These are phyloP conservation scores for Apamea crenata DNA, from an alignment of 2,888 invertebrate genomes.

Conservation along the genomic window DNA sequence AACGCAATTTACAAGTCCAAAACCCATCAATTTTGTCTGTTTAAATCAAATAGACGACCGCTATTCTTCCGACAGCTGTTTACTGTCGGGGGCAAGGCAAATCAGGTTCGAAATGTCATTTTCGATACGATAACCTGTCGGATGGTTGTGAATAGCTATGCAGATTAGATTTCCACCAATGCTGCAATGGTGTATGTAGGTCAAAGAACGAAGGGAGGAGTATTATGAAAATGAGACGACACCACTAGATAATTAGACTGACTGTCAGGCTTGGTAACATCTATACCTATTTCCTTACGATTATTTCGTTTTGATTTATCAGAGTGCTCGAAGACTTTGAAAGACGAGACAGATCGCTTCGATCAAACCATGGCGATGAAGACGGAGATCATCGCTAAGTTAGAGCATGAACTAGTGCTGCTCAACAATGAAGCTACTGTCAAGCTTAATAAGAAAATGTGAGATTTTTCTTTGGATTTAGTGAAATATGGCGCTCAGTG, in stretches of 20 bases:
- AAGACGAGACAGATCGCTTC: conserved; percentile 77
- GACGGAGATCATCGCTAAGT: conserved; percentile 73
- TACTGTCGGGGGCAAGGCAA: too few species aligned
- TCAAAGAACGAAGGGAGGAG: not conserved
- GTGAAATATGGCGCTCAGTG: not conserved
- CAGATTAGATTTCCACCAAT: not conserved
- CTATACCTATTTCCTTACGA: not conserved
- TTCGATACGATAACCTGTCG: too few species aligned
- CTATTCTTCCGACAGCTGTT: too few species aligned
- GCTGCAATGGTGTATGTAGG: not conserved
- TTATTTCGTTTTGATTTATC: conserved; percentile 16
- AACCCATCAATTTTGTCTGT: too few species aligned
- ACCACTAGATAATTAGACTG: not conserved
- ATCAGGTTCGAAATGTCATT: too few species aligned
- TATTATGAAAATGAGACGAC: not conserved
- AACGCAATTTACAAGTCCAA: too few species aligned
- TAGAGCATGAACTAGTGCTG: conserved; percentile 72
- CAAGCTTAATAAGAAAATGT: conserved; percentile 82
- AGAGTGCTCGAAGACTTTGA: conserved; percentile 75
- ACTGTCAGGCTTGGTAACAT: not conserved
- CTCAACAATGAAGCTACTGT: conserved; percentile 70
- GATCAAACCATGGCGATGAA: conserved; percentile 76
- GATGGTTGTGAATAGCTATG: too few species aligned
- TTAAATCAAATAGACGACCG: too few species aligned
- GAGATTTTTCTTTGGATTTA: conserved; percentile 43